These are phyloP conservation scores for Syncerus caffer DNA, from an alignment of 2,797 vertebrate genomes.

Conservation along the genomic window DNA sequence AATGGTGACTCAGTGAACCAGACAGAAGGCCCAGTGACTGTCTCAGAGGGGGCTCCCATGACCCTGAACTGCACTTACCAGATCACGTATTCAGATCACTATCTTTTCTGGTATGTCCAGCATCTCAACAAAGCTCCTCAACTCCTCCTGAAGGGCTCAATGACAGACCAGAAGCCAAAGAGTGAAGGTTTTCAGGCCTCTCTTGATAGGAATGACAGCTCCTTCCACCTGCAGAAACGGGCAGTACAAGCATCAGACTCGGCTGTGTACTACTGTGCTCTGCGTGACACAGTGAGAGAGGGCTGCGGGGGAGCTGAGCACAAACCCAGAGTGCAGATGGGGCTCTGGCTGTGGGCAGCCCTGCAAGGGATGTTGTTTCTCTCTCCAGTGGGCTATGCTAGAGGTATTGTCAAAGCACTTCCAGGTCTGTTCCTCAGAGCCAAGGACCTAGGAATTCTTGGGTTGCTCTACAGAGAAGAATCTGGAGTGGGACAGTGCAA, in stretches of 20 bases:
- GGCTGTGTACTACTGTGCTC: slow-evolving; percentile 11
- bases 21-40: too few species aligned
- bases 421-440: not conserved
- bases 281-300: not conserved
- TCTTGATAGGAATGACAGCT: not conserved
- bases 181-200: not conserved
- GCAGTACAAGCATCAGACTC: not conserved
- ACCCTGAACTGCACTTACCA: too few species aligned
- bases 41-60: too few species aligned
- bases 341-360: too few species aligned
- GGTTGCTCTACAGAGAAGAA: too few species aligned
- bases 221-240: slow-evolving; percentile 31
- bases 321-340: not conserved
- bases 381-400: fast-evolving
- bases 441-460: too few species aligned
- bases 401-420: too few species aligned
- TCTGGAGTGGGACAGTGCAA: too few species aligned
- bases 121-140: not conserved
- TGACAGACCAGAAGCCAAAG: not conserved
- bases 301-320: not conserved
- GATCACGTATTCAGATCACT: too few species aligned
- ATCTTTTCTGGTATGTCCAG: slow-evolving; percentile 21
- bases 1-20: too few species aligned
- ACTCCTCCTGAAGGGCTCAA: not conserved
- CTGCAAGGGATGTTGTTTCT: not conserved